These are phyloP conservation scores for Theodoxus fluviatilis DNA, from an alignment of 2,888 invertebrate genomes.

Conservation along the genomic window DNA sequence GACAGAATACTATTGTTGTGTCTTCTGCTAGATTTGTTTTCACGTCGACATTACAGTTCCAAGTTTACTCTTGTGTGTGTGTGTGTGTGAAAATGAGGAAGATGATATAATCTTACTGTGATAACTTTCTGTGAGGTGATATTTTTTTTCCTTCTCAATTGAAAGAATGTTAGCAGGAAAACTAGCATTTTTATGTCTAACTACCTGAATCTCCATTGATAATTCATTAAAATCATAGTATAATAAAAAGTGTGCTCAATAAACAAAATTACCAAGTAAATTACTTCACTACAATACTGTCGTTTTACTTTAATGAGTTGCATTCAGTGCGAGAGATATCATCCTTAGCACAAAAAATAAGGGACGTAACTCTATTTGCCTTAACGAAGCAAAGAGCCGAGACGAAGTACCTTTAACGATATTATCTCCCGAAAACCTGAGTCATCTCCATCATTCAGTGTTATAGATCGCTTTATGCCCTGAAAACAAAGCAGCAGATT, in stretches of 20 bases:
- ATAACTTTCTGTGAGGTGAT: too few species aligned
- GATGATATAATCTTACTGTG: too few species aligned
- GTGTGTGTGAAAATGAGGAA: neutral
- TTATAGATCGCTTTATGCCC: constrained; percentile 34
- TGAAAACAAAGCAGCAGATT: constrained; percentile 22
- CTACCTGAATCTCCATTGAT: too few species aligned
- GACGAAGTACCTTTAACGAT: constrained; percentile 25
- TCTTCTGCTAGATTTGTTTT: too few species aligned
- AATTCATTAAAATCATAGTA: too few species aligned
- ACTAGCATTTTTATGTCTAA: too few species aligned
- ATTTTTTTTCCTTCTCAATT: constrained; percentile 28
- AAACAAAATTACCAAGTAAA: too few species aligned
- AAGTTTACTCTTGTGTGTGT: neutral
- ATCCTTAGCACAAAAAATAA: neutral
- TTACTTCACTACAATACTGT: constrained; percentile 2
- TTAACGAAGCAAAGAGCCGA: neutral
- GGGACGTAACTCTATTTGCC: too few species aligned
- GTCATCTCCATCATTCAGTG: constrained; percentile 27
- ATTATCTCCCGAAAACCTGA: constrained; percentile 25
- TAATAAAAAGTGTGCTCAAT: too few species aligned
- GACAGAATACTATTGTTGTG: too few species aligned
- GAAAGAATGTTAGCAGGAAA: too few species aligned
- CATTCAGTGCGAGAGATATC: neutral
- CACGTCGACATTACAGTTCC: too few species aligned
- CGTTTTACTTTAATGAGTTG: constrained; percentile 26